Evolutionary conservation across 2,888 invertebrate genomes (phyloP).

Genomic region (Amorpha juglandis): DNA sequence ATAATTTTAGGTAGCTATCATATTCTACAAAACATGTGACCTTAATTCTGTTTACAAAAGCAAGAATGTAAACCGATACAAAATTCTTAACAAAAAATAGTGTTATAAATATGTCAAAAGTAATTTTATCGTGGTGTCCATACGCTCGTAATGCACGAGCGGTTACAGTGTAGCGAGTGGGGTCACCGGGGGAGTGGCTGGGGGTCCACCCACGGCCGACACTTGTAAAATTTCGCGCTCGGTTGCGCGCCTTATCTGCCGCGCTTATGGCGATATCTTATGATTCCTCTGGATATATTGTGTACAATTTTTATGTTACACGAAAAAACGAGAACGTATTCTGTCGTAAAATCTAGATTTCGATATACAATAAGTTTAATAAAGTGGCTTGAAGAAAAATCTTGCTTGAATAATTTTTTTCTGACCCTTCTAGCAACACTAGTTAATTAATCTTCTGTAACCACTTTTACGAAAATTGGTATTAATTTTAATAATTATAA

Average conservation of each 20-base stretch:
- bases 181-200: slow-evolving; percentile 28
- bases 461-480: no score
- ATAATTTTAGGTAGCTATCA: no score
- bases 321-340: not conserved
- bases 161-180: slow-evolving; percentile 24
- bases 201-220: slow-evolving; percentile 44
- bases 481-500: no score
- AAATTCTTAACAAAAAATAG: slow-evolving; percentile 22
- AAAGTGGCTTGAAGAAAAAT: not conserved
- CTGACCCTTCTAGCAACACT: no score
- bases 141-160: slow-evolving; percentile 27
- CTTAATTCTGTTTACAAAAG: not conserved
- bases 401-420: not conserved
- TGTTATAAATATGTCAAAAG: slow-evolving; percentile 22
- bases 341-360: slow-evolving; percentile 22
- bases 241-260: slow-evolving; percentile 58
- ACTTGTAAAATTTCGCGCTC: slow-evolving; percentile 74
- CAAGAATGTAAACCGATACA: slow-evolving; percentile 9
- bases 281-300: slow-evolving; percentile 37
- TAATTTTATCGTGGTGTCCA: slow-evolving; percentile 26
- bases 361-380: not conserved
- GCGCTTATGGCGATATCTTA: slow-evolving; percentile 36
- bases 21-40: not conserved
- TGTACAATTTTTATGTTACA: slow-evolving; percentile 17
- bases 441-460: no score